These are phyloP conservation scores for Diplolepis rosae DNA, from an alignment of 2,888 invertebrate species.

Conservation along the genomic window DNA sequence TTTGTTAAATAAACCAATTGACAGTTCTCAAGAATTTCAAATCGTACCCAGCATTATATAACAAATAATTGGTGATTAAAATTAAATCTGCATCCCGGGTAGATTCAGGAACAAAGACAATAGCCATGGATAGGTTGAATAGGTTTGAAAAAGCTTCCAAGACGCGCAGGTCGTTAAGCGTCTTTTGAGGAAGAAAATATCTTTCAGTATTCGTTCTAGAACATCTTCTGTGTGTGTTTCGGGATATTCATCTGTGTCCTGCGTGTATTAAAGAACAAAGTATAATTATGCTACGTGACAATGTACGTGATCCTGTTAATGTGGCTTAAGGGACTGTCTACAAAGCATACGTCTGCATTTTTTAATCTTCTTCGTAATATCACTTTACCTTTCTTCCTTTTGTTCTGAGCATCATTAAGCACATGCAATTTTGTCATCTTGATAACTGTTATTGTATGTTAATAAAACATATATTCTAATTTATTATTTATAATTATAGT, in stretches of 20 bases:
- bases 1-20: no score
- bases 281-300: constrained; percentile 11
- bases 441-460: no score
- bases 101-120: not conserved
- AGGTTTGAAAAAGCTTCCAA: constrained; percentile 5
- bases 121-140: not conserved
- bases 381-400: not conserved
- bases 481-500: no score
- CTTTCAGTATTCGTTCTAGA: not conserved
- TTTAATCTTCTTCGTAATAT: not conserved
- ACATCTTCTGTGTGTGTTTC: not conserved
- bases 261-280: constrained; percentile 1
- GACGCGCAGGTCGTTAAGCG: constrained; percentile 17
- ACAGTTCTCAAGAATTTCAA: no score
- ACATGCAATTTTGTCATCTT: no score
- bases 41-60: not conserved
- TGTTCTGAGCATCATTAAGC: not conserved
- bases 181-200: constrained; percentile 7
- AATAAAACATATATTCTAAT: no score
- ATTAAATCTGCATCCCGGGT: not conserved
- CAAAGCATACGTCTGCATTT: not conserved
- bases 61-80: not conserved
- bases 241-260: not conserved
- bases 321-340: not conserved
- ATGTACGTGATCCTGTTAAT: not conserved